A percentile compares a stretch with the other conserved stretches of the same genome.
Evolutionary conservation across 2,113 vertebrate species (phyloP).

Genomic region (Paralichthys olivaceus): DNA sequence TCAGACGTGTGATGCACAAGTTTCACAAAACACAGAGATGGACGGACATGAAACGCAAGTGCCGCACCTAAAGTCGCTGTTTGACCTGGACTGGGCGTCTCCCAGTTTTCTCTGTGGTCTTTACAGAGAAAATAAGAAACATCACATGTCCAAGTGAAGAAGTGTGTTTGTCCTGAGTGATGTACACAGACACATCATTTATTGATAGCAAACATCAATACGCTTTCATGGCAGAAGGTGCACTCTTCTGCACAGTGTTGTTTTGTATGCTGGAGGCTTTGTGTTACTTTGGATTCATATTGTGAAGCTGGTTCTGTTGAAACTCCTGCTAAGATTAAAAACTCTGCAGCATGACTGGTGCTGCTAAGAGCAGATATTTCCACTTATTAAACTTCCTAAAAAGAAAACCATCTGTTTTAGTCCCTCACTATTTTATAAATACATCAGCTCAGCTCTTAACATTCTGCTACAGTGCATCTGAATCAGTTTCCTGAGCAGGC

Average conservation of each 20-base stretch:
- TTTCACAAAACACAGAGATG: background rate
- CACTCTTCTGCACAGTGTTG: background rate
- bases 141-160: no score
- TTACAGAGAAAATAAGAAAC: background rate
- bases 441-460: conserved; percentile 3
- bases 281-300: background rate
- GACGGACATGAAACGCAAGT: background rate
- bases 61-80: background rate
- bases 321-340: background rate
- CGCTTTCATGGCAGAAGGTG: background rate
- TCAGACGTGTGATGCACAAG: background rate
- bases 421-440: conserved; percentile 10
- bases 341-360: background rate
- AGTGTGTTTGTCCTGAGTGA: background rate
- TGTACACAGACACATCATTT: background rate
- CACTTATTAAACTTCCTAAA: conserved; percentile 18
- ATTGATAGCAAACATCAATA: background rate
- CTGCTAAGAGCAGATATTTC: conserved; percentile 34
- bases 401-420: conserved; percentile 53
- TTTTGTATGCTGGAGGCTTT: background rate
- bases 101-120: background rate
- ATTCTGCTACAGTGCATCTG: background rate
- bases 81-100: background rate
- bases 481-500: conserved; percentile 21
- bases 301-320: background rate